Evolutionary conservation across 1,140 invertebrate genomes (phyloP).

Genomic region (Drosophila arizonae): DNA sequence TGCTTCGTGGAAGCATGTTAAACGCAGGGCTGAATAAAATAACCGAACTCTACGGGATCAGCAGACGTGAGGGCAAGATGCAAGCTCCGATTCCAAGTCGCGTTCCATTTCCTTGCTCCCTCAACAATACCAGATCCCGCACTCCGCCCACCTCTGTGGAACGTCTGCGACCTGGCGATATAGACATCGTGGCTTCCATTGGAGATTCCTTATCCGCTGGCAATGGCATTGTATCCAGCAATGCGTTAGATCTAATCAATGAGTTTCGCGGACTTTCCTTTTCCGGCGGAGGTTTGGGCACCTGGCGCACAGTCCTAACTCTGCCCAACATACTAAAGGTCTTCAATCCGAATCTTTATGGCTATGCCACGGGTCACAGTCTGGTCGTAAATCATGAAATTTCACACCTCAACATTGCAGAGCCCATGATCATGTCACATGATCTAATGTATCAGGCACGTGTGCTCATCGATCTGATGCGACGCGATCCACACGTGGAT

Average conservation of each 20-base stretch:
- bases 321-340: conserved; percentile 85
- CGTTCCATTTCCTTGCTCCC: conserved; percentile 54
- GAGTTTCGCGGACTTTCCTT: conserved; percentile 74
- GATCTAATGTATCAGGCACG: conserved; percentile 87
- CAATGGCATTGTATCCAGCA: conserved; percentile 83
- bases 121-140: conserved; percentile 73
- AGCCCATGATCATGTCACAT: conserved; percentile 84
- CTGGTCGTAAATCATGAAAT: conserved; percentile 54
- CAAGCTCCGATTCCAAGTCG: conserved; percentile 27
- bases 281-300: conserved; percentile 84
- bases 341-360: conserved; percentile 86
- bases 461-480: conserved; percentile 85
- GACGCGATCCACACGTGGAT: conserved; percentile 85
- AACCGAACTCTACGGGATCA: conserved; percentile 27
- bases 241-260: conserved; percentile 63
- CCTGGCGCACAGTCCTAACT: conserved; percentile 85
- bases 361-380: conserved; percentile 81
- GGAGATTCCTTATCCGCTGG: conserved; percentile 89
- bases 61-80: conserved; percentile 57
- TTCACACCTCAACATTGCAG: conserved; percentile 86
- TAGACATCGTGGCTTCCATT: conserved; percentile 87
- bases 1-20: conserved; percentile 27
- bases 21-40: conserved; percentile 48
- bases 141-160: conserved; percentile 83
- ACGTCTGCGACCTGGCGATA: conserved; percentile 86